These are phyloP conservation scores for Cremastinae sp. DNA, from an alignment of 2,888 invertebrate species.

Conservation along the genomic window DNA sequence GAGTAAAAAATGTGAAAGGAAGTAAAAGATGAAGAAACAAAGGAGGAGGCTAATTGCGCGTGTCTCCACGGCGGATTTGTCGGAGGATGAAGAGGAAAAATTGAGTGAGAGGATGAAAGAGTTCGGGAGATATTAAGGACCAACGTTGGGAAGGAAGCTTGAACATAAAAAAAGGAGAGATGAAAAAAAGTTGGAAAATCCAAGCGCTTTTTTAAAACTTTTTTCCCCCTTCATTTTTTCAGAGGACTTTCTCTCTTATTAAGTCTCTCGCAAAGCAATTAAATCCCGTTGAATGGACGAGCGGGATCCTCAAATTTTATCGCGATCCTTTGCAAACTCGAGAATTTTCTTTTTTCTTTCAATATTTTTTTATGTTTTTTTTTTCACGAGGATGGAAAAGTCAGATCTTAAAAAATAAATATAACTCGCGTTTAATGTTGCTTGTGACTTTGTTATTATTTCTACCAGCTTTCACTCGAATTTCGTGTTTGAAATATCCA, in stretches of 20 bases:
- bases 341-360: not conserved
- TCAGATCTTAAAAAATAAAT: not conserved
- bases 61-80: not conserved
- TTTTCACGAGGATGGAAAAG: not conserved
- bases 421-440: no score
- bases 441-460: no score
- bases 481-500: no score
- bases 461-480: no score
- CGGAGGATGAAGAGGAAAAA: not conserved
- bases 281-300: constrained; percentile 35
- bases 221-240: constrained; percentile 22
- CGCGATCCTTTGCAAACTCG: not conserved
- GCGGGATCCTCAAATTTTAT: constrained; percentile 35
- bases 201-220: constrained; percentile 39
- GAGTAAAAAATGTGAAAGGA: not conserved
- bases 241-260: constrained; percentile 36
- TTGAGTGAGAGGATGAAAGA: not conserved
- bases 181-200: constrained; percentile 29
- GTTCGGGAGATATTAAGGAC: constrained; percentile 14
- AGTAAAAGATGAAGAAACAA: constrained; percentile 40
- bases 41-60: constrained; percentile 56
- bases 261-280: constrained; percentile 42
- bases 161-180: not conserved
- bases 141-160: constrained; percentile 1
- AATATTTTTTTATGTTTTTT: not conserved